phyloP scores from a whole-genome alignment of 2,113 vertebrate genomes.

The Leptosomus discolor region DNA sequence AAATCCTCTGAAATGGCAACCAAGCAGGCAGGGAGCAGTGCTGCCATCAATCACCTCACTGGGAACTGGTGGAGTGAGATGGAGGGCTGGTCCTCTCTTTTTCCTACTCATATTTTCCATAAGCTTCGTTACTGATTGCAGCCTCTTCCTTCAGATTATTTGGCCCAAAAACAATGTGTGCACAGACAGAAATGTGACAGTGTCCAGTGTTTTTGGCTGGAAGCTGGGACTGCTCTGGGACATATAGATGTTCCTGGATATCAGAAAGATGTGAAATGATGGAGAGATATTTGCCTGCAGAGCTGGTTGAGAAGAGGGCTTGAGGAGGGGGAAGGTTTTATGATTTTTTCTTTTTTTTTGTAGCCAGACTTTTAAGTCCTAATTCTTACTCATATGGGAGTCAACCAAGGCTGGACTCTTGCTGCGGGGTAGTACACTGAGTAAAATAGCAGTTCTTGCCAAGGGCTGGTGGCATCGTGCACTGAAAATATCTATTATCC shows the following conservation, averaged over 20 bases:
- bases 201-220: neutral
- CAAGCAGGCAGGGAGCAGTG: neutral
- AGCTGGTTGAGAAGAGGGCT: neutral
- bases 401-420: neutral
- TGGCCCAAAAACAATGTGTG: neutral
- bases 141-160: neutral
- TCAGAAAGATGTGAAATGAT: neutral
- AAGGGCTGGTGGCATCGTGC: neutral
- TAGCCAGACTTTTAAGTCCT: neutral
- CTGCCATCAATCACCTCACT: neutral
- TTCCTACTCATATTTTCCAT: neutral
- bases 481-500: neutral
- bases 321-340: neutral
- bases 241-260: neutral
- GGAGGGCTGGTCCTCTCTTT: neutral
- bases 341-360: neutral
- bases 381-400: neutral
- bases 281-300: neutral
- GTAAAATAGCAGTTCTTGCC: neutral
- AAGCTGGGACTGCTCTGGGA: neutral
- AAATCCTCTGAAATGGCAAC: neutral
- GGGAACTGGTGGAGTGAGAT: neutral
- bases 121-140: neutral
- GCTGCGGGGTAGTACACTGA: neutral
- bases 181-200: rapidly evolving